Base-by-base conservation (phyloP, 2,797 vertebrate species). In the Melanotaenia nigrans region DNA sequence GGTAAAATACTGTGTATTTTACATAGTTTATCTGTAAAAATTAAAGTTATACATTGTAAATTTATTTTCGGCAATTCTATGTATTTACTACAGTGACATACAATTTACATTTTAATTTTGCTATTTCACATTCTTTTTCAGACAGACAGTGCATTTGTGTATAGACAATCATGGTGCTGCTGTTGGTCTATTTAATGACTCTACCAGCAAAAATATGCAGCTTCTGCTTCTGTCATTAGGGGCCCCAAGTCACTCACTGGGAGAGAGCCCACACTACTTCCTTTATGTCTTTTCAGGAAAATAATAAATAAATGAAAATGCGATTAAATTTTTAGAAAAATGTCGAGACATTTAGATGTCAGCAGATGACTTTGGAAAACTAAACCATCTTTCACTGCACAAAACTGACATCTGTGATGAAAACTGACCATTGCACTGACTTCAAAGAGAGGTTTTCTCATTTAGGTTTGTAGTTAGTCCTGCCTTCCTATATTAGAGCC, bases 191-290 rank as follows among this genome's bases (percentile, higher is more conserved):
- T 68, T 75, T 93, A 91, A 94, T 87, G 90, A 84, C 61, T 94
- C 73, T 82, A 89, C 68, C 93, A 93, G 93, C 82, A 70, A 83
- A 94, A 92, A 83, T 90, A 94, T 94, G 92, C 49, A 76, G 77
- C 83, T 84, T 93, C 94, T 95, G 94, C 73, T 94, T 77, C 79
- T 87, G 77, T 92, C 92, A 86, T 95, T 93, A 95, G 87, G 92
- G 91, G 91, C 86, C 92, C 84, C 2, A 47, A 67, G 75, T 79
- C 77, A 63, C 72, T 69, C 65, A 58, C 59, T 85, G 87, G 85
- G 79, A 70, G 36, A 81, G 57, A 82, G 45, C 2, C 66, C 65
- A 25, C 57, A 53, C 49, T 33, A 58, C 76, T 88, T 90, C 85
- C 80, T 86, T 60, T 61, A 45, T 38, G 40, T 70, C 53, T 65